Conservation (phyloP, 2,113 vertebrate species). For the Tonatia bakeri region DNA sequence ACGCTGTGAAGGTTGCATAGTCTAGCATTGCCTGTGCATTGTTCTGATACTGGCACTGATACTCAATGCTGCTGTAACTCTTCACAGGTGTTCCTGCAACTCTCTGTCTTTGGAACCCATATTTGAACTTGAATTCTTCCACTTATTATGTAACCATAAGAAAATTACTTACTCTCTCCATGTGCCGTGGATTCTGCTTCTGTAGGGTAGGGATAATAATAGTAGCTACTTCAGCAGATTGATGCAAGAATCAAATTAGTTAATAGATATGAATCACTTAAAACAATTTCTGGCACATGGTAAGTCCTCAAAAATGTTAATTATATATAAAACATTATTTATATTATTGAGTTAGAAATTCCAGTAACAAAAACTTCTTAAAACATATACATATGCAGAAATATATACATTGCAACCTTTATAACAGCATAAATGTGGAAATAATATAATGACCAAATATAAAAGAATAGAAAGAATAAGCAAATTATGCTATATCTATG, state of each 20-base stretch:
- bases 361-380: background rate
- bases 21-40: no score
- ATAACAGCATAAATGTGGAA: background rate
- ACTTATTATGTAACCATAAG: background rate
- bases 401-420: background rate
- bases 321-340: background rate
- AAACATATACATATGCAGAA: background rate
- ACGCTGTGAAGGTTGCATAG: background rate
- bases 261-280: background rate
- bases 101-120: background rate
- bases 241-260: background rate
- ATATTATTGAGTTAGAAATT: background rate
- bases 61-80: background rate
- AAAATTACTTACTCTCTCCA: background rate
- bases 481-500: background rate
- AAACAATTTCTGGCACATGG: background rate
- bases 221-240: background rate
- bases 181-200: background rate
- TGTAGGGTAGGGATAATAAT: background rate
- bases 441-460: background rate
- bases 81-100: background rate
- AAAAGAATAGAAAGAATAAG: background rate
- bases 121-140: background rate
- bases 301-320: background rate
- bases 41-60: background rate